These are phyloP conservation scores for Dexiosoma caninum DNA, from an alignment of 2,888 invertebrate species.

Conservation along the genomic window DNA sequence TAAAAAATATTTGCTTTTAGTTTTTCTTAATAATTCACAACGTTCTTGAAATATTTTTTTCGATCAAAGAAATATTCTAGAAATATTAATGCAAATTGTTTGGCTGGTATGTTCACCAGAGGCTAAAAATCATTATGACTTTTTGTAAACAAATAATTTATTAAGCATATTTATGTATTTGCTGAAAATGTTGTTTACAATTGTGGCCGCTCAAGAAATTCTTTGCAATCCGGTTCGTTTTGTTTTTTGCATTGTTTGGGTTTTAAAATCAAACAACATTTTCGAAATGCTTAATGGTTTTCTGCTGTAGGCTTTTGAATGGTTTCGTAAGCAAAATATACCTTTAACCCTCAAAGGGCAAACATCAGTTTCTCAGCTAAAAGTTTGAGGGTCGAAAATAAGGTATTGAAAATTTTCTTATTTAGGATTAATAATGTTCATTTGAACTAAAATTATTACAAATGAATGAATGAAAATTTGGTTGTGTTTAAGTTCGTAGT, in stretches of 20 bases:
- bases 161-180: not conserved
- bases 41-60: not conserved
- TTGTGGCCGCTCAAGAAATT: not conserved
- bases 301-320: not conserved
- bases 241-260: slow-evolving; percentile 30
- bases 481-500: no score
- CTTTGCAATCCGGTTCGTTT: slow-evolving; percentile 39
- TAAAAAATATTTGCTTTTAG: slow-evolving; percentile 18
- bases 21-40: not conserved
- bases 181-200: not conserved
- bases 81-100: not conserved
- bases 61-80: not conserved
- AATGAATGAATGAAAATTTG: no score
- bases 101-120: not conserved
- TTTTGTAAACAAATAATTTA: slow-evolving; percentile 33
- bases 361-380: not conserved
- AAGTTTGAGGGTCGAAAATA: no score
- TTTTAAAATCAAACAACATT: slow-evolving; percentile 34
- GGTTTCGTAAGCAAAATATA: not conserved
- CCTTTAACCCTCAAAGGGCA: not conserved
- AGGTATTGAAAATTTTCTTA: not conserved
- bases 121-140: not conserved
- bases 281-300: slow-evolving; percentile 4
- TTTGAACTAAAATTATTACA: no score
- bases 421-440: no score